Percentiles rank a stretch among this genome's conserved stretches.
These are phyloP conservation scores for Halcyon malimbica DNA, from an alignment of 2,113 vertebrate species.

Conservation along the genomic window DNA sequence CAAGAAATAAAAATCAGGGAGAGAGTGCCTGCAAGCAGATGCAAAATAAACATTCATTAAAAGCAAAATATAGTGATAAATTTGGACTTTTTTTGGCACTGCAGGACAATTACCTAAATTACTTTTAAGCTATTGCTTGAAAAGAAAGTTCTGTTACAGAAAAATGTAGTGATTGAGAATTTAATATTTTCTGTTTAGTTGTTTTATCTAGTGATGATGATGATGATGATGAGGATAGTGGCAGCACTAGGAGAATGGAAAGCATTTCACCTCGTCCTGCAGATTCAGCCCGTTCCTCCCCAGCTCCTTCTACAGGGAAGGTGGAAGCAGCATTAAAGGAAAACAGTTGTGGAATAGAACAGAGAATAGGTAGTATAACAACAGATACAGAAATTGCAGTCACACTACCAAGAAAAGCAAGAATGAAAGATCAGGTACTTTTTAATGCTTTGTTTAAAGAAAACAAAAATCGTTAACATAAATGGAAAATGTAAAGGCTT, in stretches of 20 bases:
- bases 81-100: background rate
- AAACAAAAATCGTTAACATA: conserved; percentile 10
- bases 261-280: conserved; percentile 89
- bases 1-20: background rate
- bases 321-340: conserved; percentile 92
- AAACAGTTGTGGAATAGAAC: conserved; percentile 78
- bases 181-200: conserved; percentile 79
- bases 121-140: background rate
- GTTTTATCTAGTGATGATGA: conserved; percentile 94
- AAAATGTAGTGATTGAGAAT: conserved; percentile 53
- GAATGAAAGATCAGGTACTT: conserved; percentile 93
- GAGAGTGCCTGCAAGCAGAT: background rate
- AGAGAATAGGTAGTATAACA: conserved; percentile 78
- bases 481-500: conserved; percentile 33
- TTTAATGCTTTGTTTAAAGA: conserved; percentile 55
- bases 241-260: conserved; percentile 84
- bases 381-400: conserved; percentile 81
- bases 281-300: conserved; percentile 91
- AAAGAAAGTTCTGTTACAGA: conserved; percentile 22
- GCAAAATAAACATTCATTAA: background rate
- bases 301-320: conserved; percentile 86
- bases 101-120: background rate
- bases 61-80: background rate
- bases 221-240: conserved; percentile 82
- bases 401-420: conserved; percentile 83